Percentiles rank a stretch among this genome's conserved stretches.
Conservation (phyloP, 1,140 invertebrate genomes). For the Drosophila guanche region DNA sequence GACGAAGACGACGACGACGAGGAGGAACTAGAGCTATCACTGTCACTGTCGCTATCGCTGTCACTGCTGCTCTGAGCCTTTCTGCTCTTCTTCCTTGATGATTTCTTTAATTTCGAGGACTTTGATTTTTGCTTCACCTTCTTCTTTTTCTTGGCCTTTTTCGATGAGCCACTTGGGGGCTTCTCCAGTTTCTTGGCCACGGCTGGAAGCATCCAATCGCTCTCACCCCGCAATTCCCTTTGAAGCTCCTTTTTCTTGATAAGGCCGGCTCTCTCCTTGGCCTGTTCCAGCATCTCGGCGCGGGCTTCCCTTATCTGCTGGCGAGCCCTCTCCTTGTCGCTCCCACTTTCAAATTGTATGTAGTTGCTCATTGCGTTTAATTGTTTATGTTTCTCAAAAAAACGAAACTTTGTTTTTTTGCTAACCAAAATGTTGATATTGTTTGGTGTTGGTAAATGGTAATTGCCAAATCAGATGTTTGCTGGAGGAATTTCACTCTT, state of each 20-base stretch:
- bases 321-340: slow-evolving; percentile 82
- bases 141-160: slow-evolving; percentile 65
- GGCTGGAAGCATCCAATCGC: slow-evolving; percentile 84
- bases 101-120: slow-evolving; percentile 25
- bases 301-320: slow-evolving; percentile 76
- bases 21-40: slow-evolving; percentile 11
- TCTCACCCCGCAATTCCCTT: slow-evolving; percentile 77
- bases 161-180: slow-evolving; percentile 16
- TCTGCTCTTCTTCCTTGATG: slow-evolving; percentile 56
- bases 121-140: slow-evolving; percentile 60
- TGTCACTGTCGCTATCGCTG: slow-evolving; percentile 31
- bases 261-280: slow-evolving; percentile 69
- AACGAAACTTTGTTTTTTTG: too few species aligned
- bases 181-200: slow-evolving; percentile 73
- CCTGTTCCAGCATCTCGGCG: slow-evolving; percentile 71
- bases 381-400: background rate
- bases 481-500: too few species aligned
- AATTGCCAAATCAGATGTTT: too few species aligned
- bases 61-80: slow-evolving; percentile 38
- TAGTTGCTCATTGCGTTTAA: slow-evolving; percentile 66
- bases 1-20: background rate
- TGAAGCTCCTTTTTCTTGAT: slow-evolving; percentile 69
- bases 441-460: too few species aligned
- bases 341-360: slow-evolving; percentile 83
- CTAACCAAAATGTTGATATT: too few species aligned